Percentiles rank a stretch among this genome's conserved stretches.
Conservation (phyloP, 2,888 invertebrate species). For the Amphimallon solstitiale region DNA sequence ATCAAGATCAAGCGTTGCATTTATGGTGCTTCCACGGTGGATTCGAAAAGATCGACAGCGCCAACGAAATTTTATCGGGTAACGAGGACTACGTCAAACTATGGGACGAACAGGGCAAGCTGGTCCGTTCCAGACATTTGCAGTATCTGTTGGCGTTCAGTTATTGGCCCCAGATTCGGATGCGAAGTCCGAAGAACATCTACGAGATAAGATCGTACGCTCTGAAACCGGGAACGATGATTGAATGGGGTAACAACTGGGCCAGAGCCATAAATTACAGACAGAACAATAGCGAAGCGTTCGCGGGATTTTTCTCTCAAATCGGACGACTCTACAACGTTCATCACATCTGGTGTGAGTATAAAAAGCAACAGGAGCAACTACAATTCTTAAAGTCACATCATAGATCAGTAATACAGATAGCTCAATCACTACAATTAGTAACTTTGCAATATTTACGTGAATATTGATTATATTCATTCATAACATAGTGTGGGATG, state of each 20-base stretch:
- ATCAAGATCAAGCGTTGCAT: conserved; percentile 97
- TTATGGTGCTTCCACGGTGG: conserved; percentile 96
- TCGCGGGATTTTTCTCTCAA: conserved; percentile 98
- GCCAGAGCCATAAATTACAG: conserved; percentile 92
- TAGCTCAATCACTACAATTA: no score
- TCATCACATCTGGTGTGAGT: conserved; percentile 99
- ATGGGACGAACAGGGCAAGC: conserved; percentile 79
- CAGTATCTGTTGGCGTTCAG: conserved; percentile 96
- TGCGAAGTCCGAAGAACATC: conserved; percentile 74
- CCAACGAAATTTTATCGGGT: conserved; percentile 74
- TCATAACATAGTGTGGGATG: no score
- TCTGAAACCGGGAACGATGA: conserved; percentile 98
- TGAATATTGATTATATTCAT: no score
- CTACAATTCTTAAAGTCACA: no score
- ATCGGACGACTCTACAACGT: conserved; percentile 96
- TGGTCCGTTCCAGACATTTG: conserved; percentile 85
- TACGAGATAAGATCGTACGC: conserved; percentile 93
- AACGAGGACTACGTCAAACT: conserved; percentile 77
- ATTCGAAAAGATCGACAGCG: conserved; percentile 85
- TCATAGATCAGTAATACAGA: no score
- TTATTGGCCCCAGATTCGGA: conserved; percentile 91
- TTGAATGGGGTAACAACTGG: conserved; percentile 99
- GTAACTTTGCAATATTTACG: no score
- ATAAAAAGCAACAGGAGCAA: conserved; percentile 4
- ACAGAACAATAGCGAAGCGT: conserved; percentile 92